Evolutionary conservation across 2,113 vertebrate species (phyloP).

Genomic region (zebrafish (Danio rerio)): DNA sequence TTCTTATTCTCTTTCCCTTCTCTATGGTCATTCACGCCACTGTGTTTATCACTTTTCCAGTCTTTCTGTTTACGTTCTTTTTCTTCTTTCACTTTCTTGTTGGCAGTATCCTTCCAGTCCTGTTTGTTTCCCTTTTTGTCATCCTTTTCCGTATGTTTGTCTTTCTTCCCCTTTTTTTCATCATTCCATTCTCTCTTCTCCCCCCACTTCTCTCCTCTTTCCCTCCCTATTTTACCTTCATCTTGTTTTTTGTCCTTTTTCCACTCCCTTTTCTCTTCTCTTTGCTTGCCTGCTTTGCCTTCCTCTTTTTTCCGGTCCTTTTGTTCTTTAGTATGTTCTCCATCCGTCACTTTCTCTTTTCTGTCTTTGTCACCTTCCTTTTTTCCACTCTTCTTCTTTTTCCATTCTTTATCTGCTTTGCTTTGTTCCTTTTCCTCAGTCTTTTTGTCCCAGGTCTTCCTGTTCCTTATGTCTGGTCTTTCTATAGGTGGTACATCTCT

Average conservation of each 20-base stretch:
- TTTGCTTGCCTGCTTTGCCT: slow-evolving; percentile 14
- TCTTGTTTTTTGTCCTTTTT: slow-evolving; percentile 48
- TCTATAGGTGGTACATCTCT: background rate
- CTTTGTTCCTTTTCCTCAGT: slow-evolving; percentile 48
- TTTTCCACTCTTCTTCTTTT: slow-evolving; percentile 47
- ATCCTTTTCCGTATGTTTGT: slow-evolving; percentile 49
- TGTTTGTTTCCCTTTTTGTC: slow-evolving; percentile 45
- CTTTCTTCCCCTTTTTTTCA: slow-evolving; percentile 64
- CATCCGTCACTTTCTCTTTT: slow-evolving; percentile 48
- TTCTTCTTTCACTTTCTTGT: slow-evolving; percentile 37
- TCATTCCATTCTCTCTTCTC: slow-evolving; percentile 62
- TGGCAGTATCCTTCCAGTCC: slow-evolving; percentile 29
- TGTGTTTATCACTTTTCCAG: slow-evolving; percentile 34
- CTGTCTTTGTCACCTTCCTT: slow-evolving; percentile 17
- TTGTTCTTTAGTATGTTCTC: slow-evolving; percentile 45
- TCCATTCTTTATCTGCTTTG: slow-evolving; percentile 45
- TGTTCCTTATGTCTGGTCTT: slow-evolving; percentile 21
- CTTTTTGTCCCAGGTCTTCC: slow-evolving; percentile 51
- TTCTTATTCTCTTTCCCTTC: slow-evolving; percentile 38
- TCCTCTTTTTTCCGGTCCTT: slow-evolving; percentile 57
- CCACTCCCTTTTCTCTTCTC: slow-evolving; percentile 6
- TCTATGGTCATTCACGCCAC: background rate
- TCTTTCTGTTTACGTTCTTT: slow-evolving; percentile 38
- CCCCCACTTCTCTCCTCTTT: slow-evolving; percentile 54
- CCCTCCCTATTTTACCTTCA: slow-evolving; percentile 61